Evolutionary conservation across 2,113 vertebrate genomes (phyloP).

Genomic region (Pristiophorus japonicus): DNA sequence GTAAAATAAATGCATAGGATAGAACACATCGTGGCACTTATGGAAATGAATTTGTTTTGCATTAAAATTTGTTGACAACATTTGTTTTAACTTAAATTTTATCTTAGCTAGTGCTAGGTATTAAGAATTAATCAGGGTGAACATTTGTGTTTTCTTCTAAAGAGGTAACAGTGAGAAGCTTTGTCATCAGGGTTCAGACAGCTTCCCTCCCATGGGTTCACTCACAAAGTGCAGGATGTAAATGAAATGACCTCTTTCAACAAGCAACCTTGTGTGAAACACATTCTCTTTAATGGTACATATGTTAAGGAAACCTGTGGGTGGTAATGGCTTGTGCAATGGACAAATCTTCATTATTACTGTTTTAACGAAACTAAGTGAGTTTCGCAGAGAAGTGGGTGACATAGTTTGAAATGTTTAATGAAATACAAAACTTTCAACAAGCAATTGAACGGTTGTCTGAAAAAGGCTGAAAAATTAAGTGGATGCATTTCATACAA

Average conservation of each 20-base stretch:
- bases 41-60: not conserved
- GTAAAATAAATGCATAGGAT: not conserved
- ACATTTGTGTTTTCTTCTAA: not conserved
- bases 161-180: not conserved
- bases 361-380: not conserved
- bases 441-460: not conserved
- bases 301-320: not conserved
- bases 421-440: not conserved
- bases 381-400: not conserved
- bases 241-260: slow-evolving; percentile 23
- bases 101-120: not conserved
- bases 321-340: not conserved
- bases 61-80: not conserved
- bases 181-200: not conserved
- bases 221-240: slow-evolving; percentile 8
- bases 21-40: not conserved
- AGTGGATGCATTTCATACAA: not conserved
- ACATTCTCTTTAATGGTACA: slow-evolving; percentile 1
- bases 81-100: not conserved
- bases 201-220: not conserved
- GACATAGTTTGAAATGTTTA: not conserved
- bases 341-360: not conserved
- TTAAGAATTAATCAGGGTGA: not conserved
- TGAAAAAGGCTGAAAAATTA: not conserved
- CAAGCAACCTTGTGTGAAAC: not conserved